phyloP scores from a whole-genome alignment of 2,888 invertebrate genomes.

The Xestoiulus laeticollis region DNA sequence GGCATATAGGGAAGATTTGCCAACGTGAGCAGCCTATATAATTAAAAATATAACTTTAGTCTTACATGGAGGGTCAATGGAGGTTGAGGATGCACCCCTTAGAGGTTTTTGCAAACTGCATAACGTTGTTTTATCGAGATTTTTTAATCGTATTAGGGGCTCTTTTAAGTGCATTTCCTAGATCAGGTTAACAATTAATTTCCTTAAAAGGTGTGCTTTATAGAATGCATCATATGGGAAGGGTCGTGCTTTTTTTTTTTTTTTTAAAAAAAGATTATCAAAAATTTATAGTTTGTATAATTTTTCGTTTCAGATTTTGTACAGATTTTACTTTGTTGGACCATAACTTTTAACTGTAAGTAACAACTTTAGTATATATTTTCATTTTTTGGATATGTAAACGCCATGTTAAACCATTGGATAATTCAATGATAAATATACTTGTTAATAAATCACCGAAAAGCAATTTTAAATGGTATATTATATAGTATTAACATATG shows the following conservation, averaged over 20 bases:
- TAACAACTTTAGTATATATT: not conserved
- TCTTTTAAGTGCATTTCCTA: slow-evolving; percentile 27
- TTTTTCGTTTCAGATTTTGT: not conserved
- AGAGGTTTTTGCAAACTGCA: not conserved
- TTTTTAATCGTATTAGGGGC: slow-evolving; percentile 3
- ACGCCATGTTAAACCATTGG: not conserved
- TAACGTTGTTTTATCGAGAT: not conserved
- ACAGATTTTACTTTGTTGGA: not conserved
- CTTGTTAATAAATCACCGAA: no score
- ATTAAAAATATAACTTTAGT: not conserved
- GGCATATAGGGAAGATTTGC: not conserved
- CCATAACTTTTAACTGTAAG: not conserved
- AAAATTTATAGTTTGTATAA: not conserved
- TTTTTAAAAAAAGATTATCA: no score
- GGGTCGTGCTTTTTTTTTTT: not conserved
- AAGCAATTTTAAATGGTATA: no score
- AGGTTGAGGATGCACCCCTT: slow-evolving; percentile 20
- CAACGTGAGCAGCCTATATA: slow-evolving; percentile 28
- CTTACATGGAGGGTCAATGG: not conserved
- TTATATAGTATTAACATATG: no score
- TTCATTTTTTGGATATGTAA: not conserved
- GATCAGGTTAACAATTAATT: not conserved
- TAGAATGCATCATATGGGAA: not conserved
- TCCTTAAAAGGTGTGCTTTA: slow-evolving; percentile 12
- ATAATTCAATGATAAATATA: no score